A percentile compares a stretch with the other conserved stretches of the same genome.
Evolutionary conservation across 2,113 vertebrate species (phyloP).

Genomic region (Dromas ardeola): DNA sequence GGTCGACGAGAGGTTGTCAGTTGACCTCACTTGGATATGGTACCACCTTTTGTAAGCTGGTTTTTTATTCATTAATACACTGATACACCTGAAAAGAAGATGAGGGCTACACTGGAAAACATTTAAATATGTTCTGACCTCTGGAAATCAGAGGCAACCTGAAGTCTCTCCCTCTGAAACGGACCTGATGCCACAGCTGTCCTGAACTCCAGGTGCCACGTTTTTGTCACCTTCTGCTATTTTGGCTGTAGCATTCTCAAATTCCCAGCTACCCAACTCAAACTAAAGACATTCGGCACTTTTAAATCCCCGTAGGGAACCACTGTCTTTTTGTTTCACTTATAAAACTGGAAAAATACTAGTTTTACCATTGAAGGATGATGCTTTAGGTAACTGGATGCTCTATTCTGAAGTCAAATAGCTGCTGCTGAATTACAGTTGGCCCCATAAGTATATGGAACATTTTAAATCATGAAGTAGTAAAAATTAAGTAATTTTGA

Average conservation of each 20-base stretch:
- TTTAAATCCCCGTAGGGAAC: neutral
- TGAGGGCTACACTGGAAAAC: neutral
- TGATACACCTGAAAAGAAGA: neutral
- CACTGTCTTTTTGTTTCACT: neutral
- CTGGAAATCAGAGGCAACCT: neutral
- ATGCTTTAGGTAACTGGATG: neutral
- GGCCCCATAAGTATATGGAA: neutral
- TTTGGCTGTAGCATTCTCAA: neutral
- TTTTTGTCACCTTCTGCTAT: neutral
- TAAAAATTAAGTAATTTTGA: neutral
- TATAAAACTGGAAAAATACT: neutral
- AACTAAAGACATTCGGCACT: neutral
- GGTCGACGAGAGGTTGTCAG: neutral
- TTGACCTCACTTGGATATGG: neutral
- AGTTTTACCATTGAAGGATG: neutral
- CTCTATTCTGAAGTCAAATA: neutral
- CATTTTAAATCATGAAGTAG: neutral
- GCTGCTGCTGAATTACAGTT: neutral
- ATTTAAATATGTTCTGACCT: neutral
- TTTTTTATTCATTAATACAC: neutral
- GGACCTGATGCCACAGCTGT: neutral
- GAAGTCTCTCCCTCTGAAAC: neutral
- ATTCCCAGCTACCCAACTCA: neutral
- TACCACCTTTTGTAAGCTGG: neutral
- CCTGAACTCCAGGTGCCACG: neutral